Base-by-base conservation (phyloP, 2,888 invertebrate genomes). In the Melipona bicolor region DNA sequence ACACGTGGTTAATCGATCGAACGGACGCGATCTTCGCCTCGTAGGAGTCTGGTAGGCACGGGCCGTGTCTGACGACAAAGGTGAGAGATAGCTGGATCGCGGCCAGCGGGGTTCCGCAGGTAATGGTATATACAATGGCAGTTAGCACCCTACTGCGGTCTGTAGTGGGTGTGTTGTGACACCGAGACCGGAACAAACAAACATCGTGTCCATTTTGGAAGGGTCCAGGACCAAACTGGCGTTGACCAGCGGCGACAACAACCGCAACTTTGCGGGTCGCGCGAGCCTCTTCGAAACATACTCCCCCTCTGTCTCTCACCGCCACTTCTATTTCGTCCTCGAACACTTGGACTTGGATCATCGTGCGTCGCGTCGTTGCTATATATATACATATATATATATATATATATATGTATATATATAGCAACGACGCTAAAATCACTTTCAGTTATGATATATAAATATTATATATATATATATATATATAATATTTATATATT, bases 151-250 rank as follows among this genome's bases (percentile, higher is more conserved):
- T 79, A 92, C 90, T 87, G 92, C 85, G 92, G 87, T 83, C 86
- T 89, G 88, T 91, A 92, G 93, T 92, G 91, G 93, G 92, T 91
- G 92, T 93, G 92, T 93, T 94, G 92, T 93, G 92, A 93, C 93
- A 92, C 89, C 85, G 83, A 88, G 89, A 90, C 89, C 86, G 91
- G 90, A 91, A 91, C 91, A 93, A 93, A 93, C 91, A 93, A 93
- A 93, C 91, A 92, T 79, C 88, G 88, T 88, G 89, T 91, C 91
- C 90, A 84, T 87, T 91, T 87, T 85, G 76, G 86, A 78, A 86
- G 86, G 87, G 87, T 84, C 83, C 80, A 54, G 79, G 74, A 74
- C 72, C 43, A 81, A 75, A 77, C 79, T 85, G 88, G 75, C 71
- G 70, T 27, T 78, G 83, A 59, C 67, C 86, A 86, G 81, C 89